Evolutionary conservation across 2,888 invertebrate species (phyloP).

Genomic region (Torymus texanus): DNA sequence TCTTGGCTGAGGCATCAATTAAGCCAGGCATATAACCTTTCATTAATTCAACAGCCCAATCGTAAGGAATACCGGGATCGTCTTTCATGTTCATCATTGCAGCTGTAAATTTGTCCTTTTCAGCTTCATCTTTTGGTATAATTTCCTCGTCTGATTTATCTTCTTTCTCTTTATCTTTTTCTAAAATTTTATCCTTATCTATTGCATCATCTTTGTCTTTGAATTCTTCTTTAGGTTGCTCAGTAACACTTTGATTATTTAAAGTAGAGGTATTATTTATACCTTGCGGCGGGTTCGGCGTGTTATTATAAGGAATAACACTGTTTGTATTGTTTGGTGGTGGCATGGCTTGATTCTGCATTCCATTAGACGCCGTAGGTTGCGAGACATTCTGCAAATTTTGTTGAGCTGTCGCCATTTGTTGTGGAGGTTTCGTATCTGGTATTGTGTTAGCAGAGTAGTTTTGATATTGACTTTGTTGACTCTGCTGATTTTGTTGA

Average conservation of each 20-base stretch:
- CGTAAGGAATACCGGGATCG: conserved; percentile 90
- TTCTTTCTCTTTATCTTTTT: conserved; percentile 67
- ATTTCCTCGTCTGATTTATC: conserved; percentile 74
- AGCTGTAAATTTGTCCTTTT: conserved; percentile 74
- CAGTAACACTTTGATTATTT: conserved; percentile 71
- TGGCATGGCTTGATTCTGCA: conserved; percentile 25
- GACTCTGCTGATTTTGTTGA: conserved; percentile 59
- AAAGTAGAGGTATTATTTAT: background rate
- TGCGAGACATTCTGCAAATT: conserved; percentile 27
- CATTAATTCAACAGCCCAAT: conserved; percentile 90
- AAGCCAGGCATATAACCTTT: conserved; percentile 92
- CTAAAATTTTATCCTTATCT: conserved; percentile 42
- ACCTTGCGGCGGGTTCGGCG: conserved; percentile 59
- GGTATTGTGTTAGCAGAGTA: conserved; percentile 50
- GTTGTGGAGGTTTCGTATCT: conserved; percentile 46
- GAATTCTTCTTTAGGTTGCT: conserved; percentile 75
- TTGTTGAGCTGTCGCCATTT: conserved; percentile 22
- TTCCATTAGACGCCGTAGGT: conserved; percentile 9
- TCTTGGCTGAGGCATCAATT: conserved; percentile 95
- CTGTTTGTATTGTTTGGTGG: conserved; percentile 7
- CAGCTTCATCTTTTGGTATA: conserved; percentile 77
- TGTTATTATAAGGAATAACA: conserved; percentile 4
- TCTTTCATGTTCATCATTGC: conserved; percentile 48
- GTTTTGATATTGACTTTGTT: conserved; percentile 59
- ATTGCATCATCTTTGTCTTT: conserved; percentile 76